Percentiles rank a stretch among this genome's conserved stretches.
Evolutionary conservation across 37 sponge, comb jelly and placozoan genomes (phyloP).

Genomic region (Corticium candelabrum): DNA sequence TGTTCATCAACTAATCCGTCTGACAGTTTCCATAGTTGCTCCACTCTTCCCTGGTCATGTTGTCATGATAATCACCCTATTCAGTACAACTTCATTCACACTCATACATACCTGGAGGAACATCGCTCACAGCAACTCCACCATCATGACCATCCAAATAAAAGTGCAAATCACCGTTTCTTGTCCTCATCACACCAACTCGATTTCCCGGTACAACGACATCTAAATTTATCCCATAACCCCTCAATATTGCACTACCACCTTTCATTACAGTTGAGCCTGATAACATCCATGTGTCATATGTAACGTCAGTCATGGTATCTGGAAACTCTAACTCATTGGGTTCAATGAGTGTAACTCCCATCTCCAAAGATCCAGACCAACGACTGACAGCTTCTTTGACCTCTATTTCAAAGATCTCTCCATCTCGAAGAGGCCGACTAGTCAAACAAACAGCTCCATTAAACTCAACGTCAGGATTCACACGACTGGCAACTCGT

Average conservation of each 20-base stretch:
- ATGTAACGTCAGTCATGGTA: constrained; percentile 14
- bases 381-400: background rate
- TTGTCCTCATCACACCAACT: constrained; percentile 15
- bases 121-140: background rate
- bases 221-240: constrained; percentile 17
- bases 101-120: background rate
- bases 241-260: background rate
- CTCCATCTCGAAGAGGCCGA: background rate
- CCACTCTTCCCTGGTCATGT: no score
- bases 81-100: background rate
- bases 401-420: constrained; percentile 17
- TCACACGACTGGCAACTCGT: background rate
- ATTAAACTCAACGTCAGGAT: constrained; percentile 16
- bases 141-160: constrained; percentile 21
- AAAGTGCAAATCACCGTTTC: constrained; percentile 25
- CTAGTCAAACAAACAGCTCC: constrained; percentile 8
- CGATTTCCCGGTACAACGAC: background rate
- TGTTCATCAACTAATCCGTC: no score
- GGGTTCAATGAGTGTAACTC: constrained; percentile 7
- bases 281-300: constrained; percentile 22
- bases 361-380: constrained; percentile 20
- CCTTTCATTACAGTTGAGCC: constrained; percentile 2
- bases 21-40: no score
- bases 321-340: constrained; percentile 8
- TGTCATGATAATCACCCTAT: no score